Base-by-base conservation (phyloP, 2,888 invertebrate genomes). In the Synanthedon vespiformis region DNA sequence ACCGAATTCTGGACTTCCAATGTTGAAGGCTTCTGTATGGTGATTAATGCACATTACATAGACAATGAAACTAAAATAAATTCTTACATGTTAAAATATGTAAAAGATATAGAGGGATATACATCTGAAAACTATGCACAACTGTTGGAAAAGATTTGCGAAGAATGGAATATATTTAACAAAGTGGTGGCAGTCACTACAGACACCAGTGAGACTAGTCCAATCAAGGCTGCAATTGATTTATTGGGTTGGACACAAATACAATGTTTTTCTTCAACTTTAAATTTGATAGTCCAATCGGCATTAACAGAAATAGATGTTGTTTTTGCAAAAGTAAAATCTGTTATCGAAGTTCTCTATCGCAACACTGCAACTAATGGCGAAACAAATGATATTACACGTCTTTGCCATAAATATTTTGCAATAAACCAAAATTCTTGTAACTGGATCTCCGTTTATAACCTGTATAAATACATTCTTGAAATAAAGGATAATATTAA, bases 221-320 rank as follows among this genome's bases (percentile, higher is more conserved):
- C 13, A 6, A 44, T 44, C 14, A 44, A 44, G 44, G 13, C 44
- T 44, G 44, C 44, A 44, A 44, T n/a, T 44, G n/a, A 44, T 12
- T 44, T 14, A 44, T 14, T 44, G 44, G 14, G 51, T 41, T 52
- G 52, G 52, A 52, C 40, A 40, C 44, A 12, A 50, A 50, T 54
- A 50, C 52, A 52, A 2, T 54, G 54, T 50, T 54, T 54, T 48
- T 48, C 50, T 13, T 50, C 50, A 40, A 54, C 52, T 12, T 49
- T 54, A 13, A 52, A 54, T 48, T 11, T 54, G 16, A 51, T 54
- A 22, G 52, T 54, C 12, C 54, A 52, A 48, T 40, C 52, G n/a
- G 54, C 54, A 13, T 51, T 54, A 40, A 52, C n/a, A 18, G 52
- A 54, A 50, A 54, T 54, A 40, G 52, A 51, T 51, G 50, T 40